phyloP scores from a whole-genome alignment of 2,888 invertebrate genomes.

The Pammene aurita region DNA sequence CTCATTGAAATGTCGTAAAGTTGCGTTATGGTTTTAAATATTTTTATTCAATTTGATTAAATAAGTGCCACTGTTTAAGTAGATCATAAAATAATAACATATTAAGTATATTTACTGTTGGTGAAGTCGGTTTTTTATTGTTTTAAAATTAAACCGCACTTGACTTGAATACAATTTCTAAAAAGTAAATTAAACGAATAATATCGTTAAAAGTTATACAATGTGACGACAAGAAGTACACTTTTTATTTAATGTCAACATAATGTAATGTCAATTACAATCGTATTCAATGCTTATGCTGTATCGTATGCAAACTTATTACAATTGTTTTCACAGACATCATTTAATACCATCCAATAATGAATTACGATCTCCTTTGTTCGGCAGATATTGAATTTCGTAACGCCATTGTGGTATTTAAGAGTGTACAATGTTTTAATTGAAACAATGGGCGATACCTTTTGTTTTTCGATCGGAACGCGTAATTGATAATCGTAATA shows the following conservation, averaged over 20 bases:
- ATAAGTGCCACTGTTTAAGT: too few species aligned
- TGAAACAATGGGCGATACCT: conserved; percentile 32
- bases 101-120: too few species aligned
- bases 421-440: conserved; percentile 32
- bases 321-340: conserved; percentile 19
- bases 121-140: too few species aligned
- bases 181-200: too few species aligned
- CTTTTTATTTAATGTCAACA: background rate
- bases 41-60: too few species aligned
- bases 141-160: too few species aligned
- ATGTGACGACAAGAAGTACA: too few species aligned
- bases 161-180: too few species aligned
- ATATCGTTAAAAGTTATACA: too few species aligned
- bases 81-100: too few species aligned
- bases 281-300: conserved; percentile 8
- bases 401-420: conserved; percentile 29
- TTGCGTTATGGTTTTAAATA: too few species aligned
- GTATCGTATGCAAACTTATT: background rate
- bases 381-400: conserved; percentile 29
- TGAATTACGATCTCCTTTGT: conserved; percentile 34
- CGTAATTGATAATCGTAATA: conserved; percentile 5
- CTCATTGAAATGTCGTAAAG: too few species aligned
- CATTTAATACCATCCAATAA: conserved; percentile 24
- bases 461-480: conserved; percentile 38
- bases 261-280: background rate